phyloP scores from a whole-genome alignment of 2,797 vertebrate genomes.

The Enteromius fasciolatus region DNA sequence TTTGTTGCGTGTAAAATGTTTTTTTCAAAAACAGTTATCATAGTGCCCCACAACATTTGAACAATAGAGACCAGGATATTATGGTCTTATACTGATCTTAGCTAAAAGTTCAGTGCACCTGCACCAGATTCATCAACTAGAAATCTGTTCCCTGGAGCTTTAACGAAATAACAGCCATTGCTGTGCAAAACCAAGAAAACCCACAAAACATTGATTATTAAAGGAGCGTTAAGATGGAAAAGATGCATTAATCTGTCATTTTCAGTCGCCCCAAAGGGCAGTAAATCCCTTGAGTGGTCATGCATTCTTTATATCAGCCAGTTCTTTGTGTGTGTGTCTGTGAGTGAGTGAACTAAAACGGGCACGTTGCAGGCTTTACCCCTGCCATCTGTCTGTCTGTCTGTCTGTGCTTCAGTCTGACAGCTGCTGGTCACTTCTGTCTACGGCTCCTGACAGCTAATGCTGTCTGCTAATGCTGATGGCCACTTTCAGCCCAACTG shows the following conservation, averaged over 20 bases:
- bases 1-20: background rate
- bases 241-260: background rate
- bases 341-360: slow-evolving; percentile 22
- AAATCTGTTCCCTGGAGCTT: background rate
- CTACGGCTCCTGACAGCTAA: slow-evolving; percentile 33
- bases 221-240: slow-evolving; percentile 1
- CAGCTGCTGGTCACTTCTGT: slow-evolving; percentile 52
- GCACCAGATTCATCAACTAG: background rate
- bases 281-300: slow-evolving; percentile 12
- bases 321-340: slow-evolving; percentile 16
- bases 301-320: slow-evolving; percentile 4
- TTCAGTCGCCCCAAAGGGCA: background rate
- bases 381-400: slow-evolving; percentile 52
- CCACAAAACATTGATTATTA: background rate
- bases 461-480: slow-evolving; percentile 12
- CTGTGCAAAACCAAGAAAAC: background rate
- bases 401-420: slow-evolving; percentile 34
- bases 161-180: background rate
- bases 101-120: background rate
- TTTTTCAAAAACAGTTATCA: background rate
- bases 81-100: background rate
- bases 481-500: slow-evolving; percentile 3
- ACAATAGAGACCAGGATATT: background rate
- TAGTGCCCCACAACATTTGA: background rate
- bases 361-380: slow-evolving; percentile 29